These are phyloP conservation scores for Onychomys torridus DNA, from an alignment of 2,797 vertebrate genomes.

Conservation along the genomic window DNA sequence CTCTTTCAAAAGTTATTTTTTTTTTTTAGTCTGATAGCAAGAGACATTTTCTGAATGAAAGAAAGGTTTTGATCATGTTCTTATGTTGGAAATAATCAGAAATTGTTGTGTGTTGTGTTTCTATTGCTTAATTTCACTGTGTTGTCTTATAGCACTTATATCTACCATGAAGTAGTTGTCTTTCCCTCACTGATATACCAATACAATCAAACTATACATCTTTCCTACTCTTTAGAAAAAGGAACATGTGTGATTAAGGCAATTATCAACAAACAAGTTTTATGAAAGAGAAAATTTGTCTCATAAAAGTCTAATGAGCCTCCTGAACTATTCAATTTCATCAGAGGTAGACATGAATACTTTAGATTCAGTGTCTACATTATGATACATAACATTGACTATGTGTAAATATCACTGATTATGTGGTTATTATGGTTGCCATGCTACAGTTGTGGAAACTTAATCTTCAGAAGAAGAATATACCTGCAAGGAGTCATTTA, in stretches of 20 bases:
- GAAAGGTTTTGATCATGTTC: neutral
- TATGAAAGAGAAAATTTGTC: neutral
- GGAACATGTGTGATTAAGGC: neutral
- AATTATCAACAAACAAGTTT: neutral
- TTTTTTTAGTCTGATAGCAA: neutral
- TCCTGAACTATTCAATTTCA: neutral
- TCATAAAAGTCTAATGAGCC: neutral
- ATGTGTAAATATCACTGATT: neutral
- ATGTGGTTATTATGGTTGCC: neutral
- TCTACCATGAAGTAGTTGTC: neutral
- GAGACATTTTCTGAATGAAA: neutral
- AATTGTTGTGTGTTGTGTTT: neutral
- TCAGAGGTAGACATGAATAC: neutral
- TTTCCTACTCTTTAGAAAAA: neutral
- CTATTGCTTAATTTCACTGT: neutral
- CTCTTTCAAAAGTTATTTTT: neutral
- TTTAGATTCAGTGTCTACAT: neutral
- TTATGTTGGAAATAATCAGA: neutral
- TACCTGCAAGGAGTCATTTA: neutral
- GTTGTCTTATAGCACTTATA: neutral
- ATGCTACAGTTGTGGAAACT: conserved; percentile 11
- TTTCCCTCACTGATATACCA: neutral
- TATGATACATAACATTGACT: neutral
- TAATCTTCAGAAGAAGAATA: neutral
- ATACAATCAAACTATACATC: neutral